phyloP scores from a whole-genome alignment of 2,113 vertebrate genomes.

The Aix galericulata region DNA sequence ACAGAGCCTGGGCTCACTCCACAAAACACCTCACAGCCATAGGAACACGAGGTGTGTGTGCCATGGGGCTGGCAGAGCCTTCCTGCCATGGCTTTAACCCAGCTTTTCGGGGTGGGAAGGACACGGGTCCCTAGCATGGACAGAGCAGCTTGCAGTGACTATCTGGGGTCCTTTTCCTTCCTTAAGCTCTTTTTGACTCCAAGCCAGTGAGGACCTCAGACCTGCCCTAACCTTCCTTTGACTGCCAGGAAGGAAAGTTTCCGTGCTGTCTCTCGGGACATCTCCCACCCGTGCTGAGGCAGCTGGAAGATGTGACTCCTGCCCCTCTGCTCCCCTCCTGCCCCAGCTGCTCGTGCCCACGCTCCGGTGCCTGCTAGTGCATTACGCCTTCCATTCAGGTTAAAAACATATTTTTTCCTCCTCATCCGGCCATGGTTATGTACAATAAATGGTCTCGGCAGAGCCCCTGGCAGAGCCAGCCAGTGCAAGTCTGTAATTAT shows the following conservation, averaged over 20 bases:
- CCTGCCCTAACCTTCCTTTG: background rate
- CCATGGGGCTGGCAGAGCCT: background rate
- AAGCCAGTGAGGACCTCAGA: background rate
- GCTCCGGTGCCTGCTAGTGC: background rate
- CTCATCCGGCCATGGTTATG: rapidly evolving
- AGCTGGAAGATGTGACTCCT: background rate
- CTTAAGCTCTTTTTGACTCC: background rate
- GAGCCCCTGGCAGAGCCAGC: background rate
- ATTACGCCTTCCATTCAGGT: background rate
- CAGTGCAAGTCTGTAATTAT: background rate
- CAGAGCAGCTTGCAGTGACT: background rate
- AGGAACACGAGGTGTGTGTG: rapidly evolving
- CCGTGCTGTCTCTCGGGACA: background rate
- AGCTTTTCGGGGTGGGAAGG: rapidly evolving
- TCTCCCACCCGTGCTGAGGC: background rate
- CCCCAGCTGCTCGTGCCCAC: too few relatives aligned
- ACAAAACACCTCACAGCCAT: rapidly evolving
- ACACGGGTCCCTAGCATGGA: rapidly evolving
- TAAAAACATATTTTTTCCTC: rapidly evolving
- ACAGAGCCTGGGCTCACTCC: rapidly evolving
- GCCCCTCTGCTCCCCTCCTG: background rate
- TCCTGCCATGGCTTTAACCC: background rate
- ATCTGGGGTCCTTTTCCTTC: background rate
- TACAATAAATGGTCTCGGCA: background rate
- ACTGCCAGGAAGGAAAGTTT: background rate